Evolutionary conservation across 2,113 vertebrate genomes (phyloP).

Genomic region (Petroica traversi): DNA sequence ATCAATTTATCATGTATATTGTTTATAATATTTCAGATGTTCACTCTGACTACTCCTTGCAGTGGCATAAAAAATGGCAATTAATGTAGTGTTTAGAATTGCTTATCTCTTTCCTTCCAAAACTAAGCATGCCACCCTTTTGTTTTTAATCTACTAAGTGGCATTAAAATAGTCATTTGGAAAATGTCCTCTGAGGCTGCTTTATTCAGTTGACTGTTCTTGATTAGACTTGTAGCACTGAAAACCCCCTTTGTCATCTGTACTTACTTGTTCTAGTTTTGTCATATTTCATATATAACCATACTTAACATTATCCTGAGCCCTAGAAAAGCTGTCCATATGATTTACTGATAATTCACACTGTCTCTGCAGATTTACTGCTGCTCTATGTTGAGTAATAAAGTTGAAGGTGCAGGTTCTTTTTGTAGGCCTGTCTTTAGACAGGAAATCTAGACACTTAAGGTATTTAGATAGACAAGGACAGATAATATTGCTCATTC

Average conservation of each 20-base stretch:
- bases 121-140: not conserved
- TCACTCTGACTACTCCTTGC: not conserved
- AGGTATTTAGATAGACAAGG: not conserved
- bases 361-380: not conserved
- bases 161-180: not conserved
- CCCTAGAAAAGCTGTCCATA: not conserved
- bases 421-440: not conserved
- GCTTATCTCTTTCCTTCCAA: not conserved
- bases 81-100: not conserved
- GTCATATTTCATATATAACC: not conserved
- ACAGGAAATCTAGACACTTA: not conserved
- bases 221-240: not conserved
- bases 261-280: not conserved
- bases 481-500: not conserved
- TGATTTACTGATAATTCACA: not conserved
- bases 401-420: not conserved
- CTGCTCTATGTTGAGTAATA: not conserved
- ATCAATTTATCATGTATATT: slow-evolving; percentile 11
- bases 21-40: slow-evolving; percentile 28
- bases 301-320: not conserved
- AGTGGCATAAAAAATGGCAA: slow-evolving; percentile 16
- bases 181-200: not conserved
- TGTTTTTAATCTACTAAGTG: slow-evolving; percentile 36
- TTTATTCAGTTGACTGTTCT: not conserved
- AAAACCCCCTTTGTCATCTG: not conserved